A percentile compares a stretch with the other conserved stretches of the same genome.
Evolutionary conservation across 2,888 invertebrate species (phyloP).

Genomic region (Neoitamus cyanurus): DNA sequence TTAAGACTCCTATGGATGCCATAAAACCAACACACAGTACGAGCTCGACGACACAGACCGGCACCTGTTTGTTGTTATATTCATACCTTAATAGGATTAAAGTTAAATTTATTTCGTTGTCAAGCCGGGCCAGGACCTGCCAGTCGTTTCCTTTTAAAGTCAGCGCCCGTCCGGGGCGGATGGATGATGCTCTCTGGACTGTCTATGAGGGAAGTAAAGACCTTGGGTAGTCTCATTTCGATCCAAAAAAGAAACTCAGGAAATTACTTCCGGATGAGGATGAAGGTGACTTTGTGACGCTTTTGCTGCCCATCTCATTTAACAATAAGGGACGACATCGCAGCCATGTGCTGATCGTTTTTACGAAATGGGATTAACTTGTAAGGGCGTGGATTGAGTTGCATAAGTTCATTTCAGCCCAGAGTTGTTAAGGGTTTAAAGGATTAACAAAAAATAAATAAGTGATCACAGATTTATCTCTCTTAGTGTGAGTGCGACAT

Average conservation of each 20-base stretch:
- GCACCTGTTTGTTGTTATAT: conserved; percentile 44
- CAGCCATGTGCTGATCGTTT: conserved; percentile 2
- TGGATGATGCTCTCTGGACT: neutral
- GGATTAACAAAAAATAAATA: neutral
- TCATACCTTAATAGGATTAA: conserved; percentile 36
- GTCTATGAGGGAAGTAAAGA: neutral
- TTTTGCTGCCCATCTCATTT: neutral
- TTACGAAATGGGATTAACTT: neutral
- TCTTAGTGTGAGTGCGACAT: too few relatives aligned
- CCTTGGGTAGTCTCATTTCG: conserved; percentile 2
- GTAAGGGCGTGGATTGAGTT: neutral
- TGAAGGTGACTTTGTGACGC: neutral
- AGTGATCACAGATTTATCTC: neutral
- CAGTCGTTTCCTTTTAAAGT: neutral
- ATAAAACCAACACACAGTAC: neutral
- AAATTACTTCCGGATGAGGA: conserved; percentile 38
- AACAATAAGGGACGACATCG: neutral
- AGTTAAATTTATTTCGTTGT: conserved; percentile 22
- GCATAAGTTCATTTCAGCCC: neutral
- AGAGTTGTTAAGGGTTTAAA: neutral
- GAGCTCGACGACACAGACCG: neutral
- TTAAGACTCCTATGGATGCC: neutral
- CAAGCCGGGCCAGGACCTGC: neutral
- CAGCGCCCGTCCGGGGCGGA: neutral
- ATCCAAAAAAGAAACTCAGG: conserved; percentile 7